These are phyloP conservation scores for Rhagoletis zephyria DNA, from an alignment of 1,140 invertebrate species.

Conservation along the genomic window DNA sequence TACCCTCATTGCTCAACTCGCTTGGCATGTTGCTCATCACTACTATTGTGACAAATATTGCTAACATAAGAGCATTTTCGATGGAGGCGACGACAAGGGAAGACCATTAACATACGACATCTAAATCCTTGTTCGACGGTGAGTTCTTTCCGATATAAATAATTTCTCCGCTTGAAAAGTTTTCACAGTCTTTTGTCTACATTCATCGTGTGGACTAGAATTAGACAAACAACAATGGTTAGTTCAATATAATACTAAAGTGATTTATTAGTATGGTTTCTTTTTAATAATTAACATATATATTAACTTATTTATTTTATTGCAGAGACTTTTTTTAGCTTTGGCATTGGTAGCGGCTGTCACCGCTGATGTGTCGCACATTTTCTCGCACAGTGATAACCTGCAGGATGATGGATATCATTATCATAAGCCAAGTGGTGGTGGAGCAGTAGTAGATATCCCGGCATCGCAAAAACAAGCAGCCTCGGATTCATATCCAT, in stretches of 20 bases:
- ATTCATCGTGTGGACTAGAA: conserved; percentile 70
- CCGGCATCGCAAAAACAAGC: conserved; percentile 56
- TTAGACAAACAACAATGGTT: conserved; percentile 58
- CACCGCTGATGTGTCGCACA: conserved; percentile 69
- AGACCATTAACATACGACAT: neutral
- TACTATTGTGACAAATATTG: neutral
- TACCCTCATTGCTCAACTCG: neutral
- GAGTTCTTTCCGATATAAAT: conserved; percentile 68
- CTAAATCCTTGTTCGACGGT: conserved; percentile 63
- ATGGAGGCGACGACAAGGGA: neutral
- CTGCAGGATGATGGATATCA: conserved; percentile 71
- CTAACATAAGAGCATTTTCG: neutral
- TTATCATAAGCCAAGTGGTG: conserved; percentile 60
- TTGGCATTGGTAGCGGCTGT: conserved; percentile 68
- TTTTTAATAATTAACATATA: too few relatives aligned
- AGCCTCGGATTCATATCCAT: conserved; percentile 23
- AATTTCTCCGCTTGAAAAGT: conserved; percentile 64
- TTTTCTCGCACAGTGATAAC: conserved; percentile 69
- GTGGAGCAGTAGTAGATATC: conserved; percentile 63
- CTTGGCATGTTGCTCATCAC: neutral
- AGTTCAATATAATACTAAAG: neutral
- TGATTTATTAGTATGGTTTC: too few relatives aligned
- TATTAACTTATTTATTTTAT: conserved; percentile 10
- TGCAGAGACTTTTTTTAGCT: conserved; percentile 68
- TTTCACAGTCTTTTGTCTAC: conserved; percentile 70